Percentiles rank a stretch among this genome's conserved stretches.
These are phyloP conservation scores for Apoda limacodes DNA, from an alignment of 2,888 invertebrate species.

Conservation along the genomic window DNA sequence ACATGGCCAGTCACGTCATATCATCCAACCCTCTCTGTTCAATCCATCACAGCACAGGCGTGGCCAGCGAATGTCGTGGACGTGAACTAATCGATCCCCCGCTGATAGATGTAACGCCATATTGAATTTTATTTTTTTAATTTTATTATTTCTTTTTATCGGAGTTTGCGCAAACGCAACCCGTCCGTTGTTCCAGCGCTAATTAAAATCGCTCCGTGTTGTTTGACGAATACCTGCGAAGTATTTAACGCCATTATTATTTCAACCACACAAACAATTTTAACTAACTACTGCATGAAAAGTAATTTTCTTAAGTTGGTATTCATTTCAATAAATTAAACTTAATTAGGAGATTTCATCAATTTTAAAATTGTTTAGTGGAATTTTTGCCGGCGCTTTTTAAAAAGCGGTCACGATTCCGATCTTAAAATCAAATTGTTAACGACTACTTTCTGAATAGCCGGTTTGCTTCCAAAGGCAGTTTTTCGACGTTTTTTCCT, in stretches of 20 bases:
- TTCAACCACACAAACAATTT: too few relatives aligned
- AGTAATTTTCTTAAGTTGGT: too few relatives aligned
- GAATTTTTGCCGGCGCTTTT: too few relatives aligned
- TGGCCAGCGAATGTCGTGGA: constrained; percentile 35
- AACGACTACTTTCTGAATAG: constrained; percentile 3
- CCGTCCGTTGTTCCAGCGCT: constrained; percentile 23
- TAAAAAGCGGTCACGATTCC: constrained; percentile 22
- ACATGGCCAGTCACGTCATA: constrained; percentile 21
- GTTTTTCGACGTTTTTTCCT: constrained; percentile 22
- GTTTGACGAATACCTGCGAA: constrained; percentile 30
- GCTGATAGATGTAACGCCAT: constrained; percentile 44
- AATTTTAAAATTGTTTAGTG: too few relatives aligned
- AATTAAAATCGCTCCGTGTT: constrained; percentile 35
- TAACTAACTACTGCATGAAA: too few relatives aligned
- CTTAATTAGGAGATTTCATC: too few relatives aligned
- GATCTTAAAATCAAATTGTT: constrained; percentile 24
- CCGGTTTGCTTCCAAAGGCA: constrained; percentile 26
- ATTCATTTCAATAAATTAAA: too few relatives aligned
- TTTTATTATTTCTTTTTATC: constrained; percentile 27
- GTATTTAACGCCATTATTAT: too few relatives aligned
- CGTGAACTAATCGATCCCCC: constrained; percentile 46
- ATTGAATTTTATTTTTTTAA: constrained; percentile 38
- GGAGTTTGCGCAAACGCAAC: constrained; percentile 37
- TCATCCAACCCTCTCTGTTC: constrained; percentile 23
- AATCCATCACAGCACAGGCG: constrained; percentile 36